A percentile compares a stretch with the other conserved stretches of the same genome.
Evolutionary conservation across 1,140 invertebrate species (phyloP).

Genomic region (Myzus persicae): DNA sequence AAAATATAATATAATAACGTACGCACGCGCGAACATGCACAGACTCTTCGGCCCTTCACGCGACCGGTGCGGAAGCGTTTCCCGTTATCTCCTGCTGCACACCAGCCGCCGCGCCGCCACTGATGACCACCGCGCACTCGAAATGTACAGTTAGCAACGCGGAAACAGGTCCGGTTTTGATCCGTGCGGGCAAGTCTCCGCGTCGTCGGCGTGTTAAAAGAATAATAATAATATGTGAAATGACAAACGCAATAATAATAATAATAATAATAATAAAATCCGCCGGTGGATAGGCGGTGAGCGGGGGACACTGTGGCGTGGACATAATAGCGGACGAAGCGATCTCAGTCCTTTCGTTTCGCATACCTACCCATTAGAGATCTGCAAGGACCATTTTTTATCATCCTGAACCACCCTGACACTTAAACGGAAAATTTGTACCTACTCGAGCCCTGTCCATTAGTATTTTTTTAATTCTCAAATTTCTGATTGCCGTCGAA

Average conservation of each 20-base stretch:
- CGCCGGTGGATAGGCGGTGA: too few relatives aligned
- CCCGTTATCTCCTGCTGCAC: conserved; percentile 16
- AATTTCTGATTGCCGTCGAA: too few relatives aligned
- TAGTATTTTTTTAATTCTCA: too few relatives aligned
- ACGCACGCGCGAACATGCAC: neutral
- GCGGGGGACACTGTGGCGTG: too few relatives aligned
- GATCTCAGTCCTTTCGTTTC: too few relatives aligned
- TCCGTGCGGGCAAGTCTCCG: neutral
- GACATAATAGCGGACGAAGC: too few relatives aligned
- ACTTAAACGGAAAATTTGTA: too few relatives aligned
- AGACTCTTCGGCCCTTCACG: neutral
- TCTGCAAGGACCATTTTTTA: too few relatives aligned
- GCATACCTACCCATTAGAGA: too few relatives aligned
- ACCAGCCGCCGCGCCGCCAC: neutral
- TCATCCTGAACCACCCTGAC: too few relatives aligned
- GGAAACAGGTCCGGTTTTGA: conserved; percentile 35
- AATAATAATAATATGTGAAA: neutral
- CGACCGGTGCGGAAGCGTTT: neutral
- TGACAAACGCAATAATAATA: neutral
- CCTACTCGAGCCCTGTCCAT: too few relatives aligned
- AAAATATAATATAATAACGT: neutral
- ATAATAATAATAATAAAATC: neutral
- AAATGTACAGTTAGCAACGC: conserved; percentile 30
- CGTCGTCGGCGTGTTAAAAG: neutral
- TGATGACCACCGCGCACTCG: conserved; percentile 18